Evolutionary conservation across 1,140 invertebrate genomes (phyloP), one percentile per base, ranked within the genome.

Genomic region (Drosophila kurseongensis): DNA sequence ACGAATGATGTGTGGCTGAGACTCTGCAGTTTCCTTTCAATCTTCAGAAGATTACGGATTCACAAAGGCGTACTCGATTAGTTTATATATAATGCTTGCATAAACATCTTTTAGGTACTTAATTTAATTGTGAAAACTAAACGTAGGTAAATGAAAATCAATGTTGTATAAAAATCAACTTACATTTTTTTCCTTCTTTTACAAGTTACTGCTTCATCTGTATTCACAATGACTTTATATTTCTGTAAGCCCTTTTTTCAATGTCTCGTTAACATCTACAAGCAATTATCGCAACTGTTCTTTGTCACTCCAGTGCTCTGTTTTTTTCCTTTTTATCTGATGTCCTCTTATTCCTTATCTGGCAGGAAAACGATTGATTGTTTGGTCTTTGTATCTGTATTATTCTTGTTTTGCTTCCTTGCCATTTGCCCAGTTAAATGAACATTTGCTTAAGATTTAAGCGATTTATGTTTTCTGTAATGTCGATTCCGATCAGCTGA

Each of bases 1-100:
- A 76, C 73, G 48, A 76, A 76, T 76, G 73, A 76, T 76, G 55
- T 75, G 65, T 77, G 55, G 41, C 75, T 41, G 51, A 45, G 58
- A 74, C 69, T 73, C 41, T 51, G 51, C 50, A 68, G 44, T 44
- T 56, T 40, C 9, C n/a, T n/a, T 50, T 7, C 18, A 29, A 36
- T 69, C n/a, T 23, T 56, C 12, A 1, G 12, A 40, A 56, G 35
- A 50, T 51, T 56, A 50, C 38, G 45, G 14, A 14, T 38, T 36
- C 40, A 41, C 55, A 18, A 55, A n/a, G 7, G 48, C 48, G 48
- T 10, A 32, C 9, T 50, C n/a, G 27, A 14, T 16, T 27, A 2
- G 9, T 12, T 9, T 48, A 14, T 38, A 12, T 2, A 10, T 23
- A 18, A 1, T 18, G 18, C 18, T 2, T 18, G 1, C 18, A 18